Conservation (phyloP, 2,797 vertebrate species). For the Melanotaenia pygmaea region DNA sequence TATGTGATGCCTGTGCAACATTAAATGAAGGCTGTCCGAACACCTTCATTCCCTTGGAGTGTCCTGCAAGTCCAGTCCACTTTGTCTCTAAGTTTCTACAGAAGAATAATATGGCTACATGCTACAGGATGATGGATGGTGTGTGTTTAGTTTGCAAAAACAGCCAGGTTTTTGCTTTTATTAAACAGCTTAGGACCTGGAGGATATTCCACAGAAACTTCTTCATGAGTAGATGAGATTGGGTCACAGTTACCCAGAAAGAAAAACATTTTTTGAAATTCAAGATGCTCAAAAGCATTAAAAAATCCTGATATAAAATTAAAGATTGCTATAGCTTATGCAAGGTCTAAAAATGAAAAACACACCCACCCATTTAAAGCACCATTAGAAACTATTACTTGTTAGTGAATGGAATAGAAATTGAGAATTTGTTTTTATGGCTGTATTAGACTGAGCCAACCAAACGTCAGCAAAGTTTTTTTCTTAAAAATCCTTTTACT, state of each 20-base stretch:
- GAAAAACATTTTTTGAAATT: background rate
- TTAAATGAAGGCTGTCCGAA: conserved; percentile 55
- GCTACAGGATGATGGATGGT: conserved; percentile 68
- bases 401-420: conserved; percentile 69
- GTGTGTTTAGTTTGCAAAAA: conserved; percentile 65
- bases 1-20: conserved; percentile 55
- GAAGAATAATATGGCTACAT: conserved; percentile 60
- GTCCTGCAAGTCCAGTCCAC: conserved; percentile 41
- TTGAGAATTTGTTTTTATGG: conserved; percentile 68
- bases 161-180: conserved; percentile 64
- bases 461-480: conserved; percentile 65
- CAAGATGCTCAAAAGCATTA: background rate
- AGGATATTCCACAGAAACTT: conserved; percentile 46
- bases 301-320: background rate
- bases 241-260: conserved; percentile 7
- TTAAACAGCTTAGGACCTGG: conserved; percentile 66
- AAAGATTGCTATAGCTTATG: background rate
- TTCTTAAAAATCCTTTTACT: conserved; percentile 69
- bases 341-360: background rate
- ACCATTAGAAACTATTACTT: conserved; percentile 32
- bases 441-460: conserved; percentile 64
- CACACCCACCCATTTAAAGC: background rate
- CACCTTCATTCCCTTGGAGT: conserved; percentile 57
- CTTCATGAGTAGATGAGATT: conserved; percentile 4
- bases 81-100: conserved; percentile 46